Base-by-base conservation (phyloP, 2,888 invertebrate species). In the Cantharis nigra region DNA sequence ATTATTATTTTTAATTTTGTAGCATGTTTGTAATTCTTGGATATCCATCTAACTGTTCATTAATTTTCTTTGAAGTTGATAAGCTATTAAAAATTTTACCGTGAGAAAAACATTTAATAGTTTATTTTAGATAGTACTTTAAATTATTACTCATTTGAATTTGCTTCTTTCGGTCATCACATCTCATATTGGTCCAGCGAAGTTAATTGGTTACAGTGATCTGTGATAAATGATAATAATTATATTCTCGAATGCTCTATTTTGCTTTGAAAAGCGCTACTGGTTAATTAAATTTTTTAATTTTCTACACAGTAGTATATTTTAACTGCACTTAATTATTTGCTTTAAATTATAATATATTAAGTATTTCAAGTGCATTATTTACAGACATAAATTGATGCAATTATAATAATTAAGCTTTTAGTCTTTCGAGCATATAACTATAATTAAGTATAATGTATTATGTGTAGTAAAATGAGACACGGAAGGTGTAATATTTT, bases 401-500 rank as follows among this genome's bases (percentile, higher is more conserved):
- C 65, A 67, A 67, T 69, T n/a, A 14, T n/a, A 62, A 23, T 30
- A 69, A 13, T 69, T 28, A 20, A 67, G 33, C 23, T 28, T 73
- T 49, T 30, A 30, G 28, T 30, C 28, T 30, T 30, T 67, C 16
- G 69, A 74, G 13, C 69, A 69, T 69, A 30, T 28, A 63, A 65
- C 70, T 70, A 70, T 74, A 70, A 74, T 70, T 74, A 30, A 28
- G 33, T 63, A 70, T 70, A 23, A n/a, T 76, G 62, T 67, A 67
- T 23, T 65, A 33, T 74, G 67, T 65, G 73, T 63, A 77, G 65
- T 64, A 74, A 74, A 69, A 33, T 74, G 77, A 70, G 71, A 71
- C 70, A 23, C 33, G 33, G 72, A 77, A 71, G 71, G 71, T 77
- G 76, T 77, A 70, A 77, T 64, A 71, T 72, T 64, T 65, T 64